These are phyloP conservation scores for Eupleurogrammus muticus DNA, from an alignment of 2,797 vertebrate species.

Conservation along the genomic window DNA sequence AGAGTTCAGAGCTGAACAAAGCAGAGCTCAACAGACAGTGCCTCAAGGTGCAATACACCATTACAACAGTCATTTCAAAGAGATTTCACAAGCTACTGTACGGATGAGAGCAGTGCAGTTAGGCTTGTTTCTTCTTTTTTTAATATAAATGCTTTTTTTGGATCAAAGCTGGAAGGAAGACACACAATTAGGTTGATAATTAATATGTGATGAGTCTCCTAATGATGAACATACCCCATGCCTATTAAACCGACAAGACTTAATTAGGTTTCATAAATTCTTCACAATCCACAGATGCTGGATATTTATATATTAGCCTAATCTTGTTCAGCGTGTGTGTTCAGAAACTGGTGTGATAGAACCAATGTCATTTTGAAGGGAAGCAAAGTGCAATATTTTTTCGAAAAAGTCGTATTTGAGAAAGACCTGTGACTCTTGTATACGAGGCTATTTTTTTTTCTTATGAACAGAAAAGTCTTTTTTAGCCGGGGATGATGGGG, in stretches of 20 bases:
- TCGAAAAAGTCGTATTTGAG: background rate
- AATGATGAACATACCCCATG: slow-evolving; percentile 75
- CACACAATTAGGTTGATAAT: slow-evolving; percentile 80
- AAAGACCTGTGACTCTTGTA: background rate
- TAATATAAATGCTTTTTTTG: slow-evolving; percentile 61
- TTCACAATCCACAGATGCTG: slow-evolving; percentile 74
- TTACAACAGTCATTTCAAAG: slow-evolving; percentile 47
- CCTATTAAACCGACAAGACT: slow-evolving; percentile 78
- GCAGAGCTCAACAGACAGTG: slow-evolving; percentile 20
- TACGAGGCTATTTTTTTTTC: background rate
- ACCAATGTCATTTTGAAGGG: background rate
- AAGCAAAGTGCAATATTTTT: background rate
- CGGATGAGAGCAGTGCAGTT: slow-evolving; percentile 38
- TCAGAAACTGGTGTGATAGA: slow-evolving; percentile 36
- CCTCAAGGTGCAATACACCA: slow-evolving; percentile 43
- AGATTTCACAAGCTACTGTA: slow-evolving; percentile 24
- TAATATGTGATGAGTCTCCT: slow-evolving; percentile 80
- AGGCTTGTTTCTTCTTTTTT: slow-evolving; percentile 34
- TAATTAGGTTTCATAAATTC: slow-evolving; percentile 84
- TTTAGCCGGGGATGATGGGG: background rate
- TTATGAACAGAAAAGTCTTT: slow-evolving; percentile 12
- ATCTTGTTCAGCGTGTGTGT: slow-evolving; percentile 62
- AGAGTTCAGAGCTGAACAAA: slow-evolving; percentile 33
- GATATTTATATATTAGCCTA: slow-evolving; percentile 72
- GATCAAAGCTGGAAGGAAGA: slow-evolving; percentile 72